Evolutionary conservation across 2,888 invertebrate genomes (phyloP).

Genomic region (Drosophila dives): DNA sequence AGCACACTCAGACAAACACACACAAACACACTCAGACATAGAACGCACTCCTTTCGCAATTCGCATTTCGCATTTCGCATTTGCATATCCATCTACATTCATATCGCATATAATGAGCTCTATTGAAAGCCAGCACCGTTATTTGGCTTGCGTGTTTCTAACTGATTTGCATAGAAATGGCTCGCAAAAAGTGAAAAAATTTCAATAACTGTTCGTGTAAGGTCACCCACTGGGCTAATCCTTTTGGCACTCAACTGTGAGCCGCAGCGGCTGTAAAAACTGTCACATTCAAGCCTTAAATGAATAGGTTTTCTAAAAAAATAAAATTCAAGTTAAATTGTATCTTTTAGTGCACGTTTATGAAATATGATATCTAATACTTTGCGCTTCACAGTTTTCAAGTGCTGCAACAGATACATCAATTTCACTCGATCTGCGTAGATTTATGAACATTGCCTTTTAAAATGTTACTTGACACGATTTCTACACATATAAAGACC

Average conservation of each 20-base stretch:
- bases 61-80: constrained; percentile 57
- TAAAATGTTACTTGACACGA: constrained; percentile 26
- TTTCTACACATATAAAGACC: constrained; percentile 52
- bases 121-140: constrained; percentile 61
- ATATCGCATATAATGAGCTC: constrained; percentile 61
- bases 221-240: constrained; percentile 46
- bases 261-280: background rate
- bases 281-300: background rate
- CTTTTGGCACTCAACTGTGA: constrained; percentile 35
- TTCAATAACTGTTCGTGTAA: constrained; percentile 51
- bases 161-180: constrained; percentile 75
- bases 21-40: background rate
- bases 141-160: constrained; percentile 63
- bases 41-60: constrained; percentile 8
- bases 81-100: constrained; percentile 53
- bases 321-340: background rate
- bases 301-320: background rate
- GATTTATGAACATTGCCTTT: background rate
- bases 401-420: background rate
- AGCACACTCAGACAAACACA: background rate
- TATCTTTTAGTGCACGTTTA: background rate
- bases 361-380: background rate
- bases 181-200: constrained; percentile 33
- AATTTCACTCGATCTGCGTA: background rate
- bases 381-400: background rate